A percentile compares a stretch with the other conserved stretches of the same genome.
phyloP scores from a whole-genome alignment of 2,888 invertebrate genomes.

The Cerastis rubricosa region DNA sequence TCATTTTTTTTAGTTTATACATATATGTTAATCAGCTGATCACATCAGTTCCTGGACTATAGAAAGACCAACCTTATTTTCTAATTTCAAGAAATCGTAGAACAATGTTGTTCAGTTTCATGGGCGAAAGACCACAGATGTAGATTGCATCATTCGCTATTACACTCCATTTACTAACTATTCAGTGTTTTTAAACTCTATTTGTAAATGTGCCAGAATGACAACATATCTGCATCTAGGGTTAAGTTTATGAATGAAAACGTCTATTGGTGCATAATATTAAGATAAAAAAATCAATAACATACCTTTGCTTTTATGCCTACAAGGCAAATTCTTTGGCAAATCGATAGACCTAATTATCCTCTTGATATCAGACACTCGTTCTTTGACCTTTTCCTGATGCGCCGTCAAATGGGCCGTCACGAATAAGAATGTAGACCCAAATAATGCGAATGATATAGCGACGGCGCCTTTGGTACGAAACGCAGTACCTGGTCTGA shows the following conservation, averaged over 20 bases:
- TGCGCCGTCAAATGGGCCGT: constrained; percentile 99
- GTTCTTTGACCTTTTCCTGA: constrained; percentile 96
- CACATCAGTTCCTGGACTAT: too few relatives aligned
- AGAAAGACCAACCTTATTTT: too few relatives aligned
- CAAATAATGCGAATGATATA: constrained; percentile 97
- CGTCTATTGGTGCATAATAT: constrained; percentile 6
- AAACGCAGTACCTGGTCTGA: constrained; percentile 97
- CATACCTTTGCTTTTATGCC: constrained; percentile 93
- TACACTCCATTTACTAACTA: constrained; percentile 20
- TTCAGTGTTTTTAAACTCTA: constrained; percentile 19
- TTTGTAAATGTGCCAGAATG: constrained; percentile 46
- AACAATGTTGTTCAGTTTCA: too few relatives aligned
- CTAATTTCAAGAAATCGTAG: too few relatives aligned
- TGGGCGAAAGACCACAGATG: background rate
- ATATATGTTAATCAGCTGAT: too few relatives aligned
- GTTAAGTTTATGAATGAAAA: constrained; percentile 19
- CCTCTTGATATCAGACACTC: constrained; percentile 96
- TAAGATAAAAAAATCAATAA: background rate
- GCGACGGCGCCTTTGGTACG: constrained; percentile 99
- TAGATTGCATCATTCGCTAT: constrained; percentile 5
- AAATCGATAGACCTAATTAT: constrained; percentile 95
- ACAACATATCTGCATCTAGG: constrained; percentile 12
- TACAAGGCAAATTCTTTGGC: constrained; percentile 94
- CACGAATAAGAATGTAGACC: constrained; percentile 98
- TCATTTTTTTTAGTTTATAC: too few relatives aligned